Evolutionary conservation across 2,113 vertebrate species (phyloP), one percentile per base, ranked within the genome.

Genomic region (Syngnathus typhle): DNA sequence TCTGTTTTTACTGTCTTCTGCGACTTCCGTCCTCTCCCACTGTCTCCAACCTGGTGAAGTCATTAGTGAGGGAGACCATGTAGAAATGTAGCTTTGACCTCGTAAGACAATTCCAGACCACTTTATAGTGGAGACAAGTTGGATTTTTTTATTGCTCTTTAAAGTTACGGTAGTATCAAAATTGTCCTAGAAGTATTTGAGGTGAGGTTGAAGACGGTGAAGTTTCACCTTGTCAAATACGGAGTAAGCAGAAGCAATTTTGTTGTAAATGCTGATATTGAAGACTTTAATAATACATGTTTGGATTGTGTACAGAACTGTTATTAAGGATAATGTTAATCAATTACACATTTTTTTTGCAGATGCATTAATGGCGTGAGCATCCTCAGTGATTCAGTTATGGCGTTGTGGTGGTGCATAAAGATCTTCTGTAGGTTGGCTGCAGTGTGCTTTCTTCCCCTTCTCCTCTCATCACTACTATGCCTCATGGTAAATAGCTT

Each of bases 311-410:
- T 59, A 59, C 7, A 60, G 19, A 52, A 21, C 18, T 21, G 9
- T 52, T 52, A 55, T 10, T 55, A 11, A 21, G 4, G 9, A 32
- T 3, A 3, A 3, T 21, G 5, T 27, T 36, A 6, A 58, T 16
- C 6, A 23, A 36, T 32, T 16, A 16, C 16, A 16, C 18, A 7
- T 72, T 23, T 19, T 46, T 18, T 52, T 62, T 74, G 46, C 78
- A 91, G 88, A 84, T 76, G 59, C 74, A 72, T 88, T 79, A 51
- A 91, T 89, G 88, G 77, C 84, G 79, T 89, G 82, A 90, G 68
- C 44, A 4, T 37, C 63, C 66, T 64, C 41, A 73, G 62, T 68
- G 79, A 79, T 91, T 86, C 81, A 80, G 82, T 78, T 69, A 86
- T 85, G 82, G 82, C 77, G 49, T 80, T 82, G 78, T 60, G 77